Evolutionary conservation across 2,113 vertebrate species (phyloP), one percentile per base, ranked within the genome.

Genomic region (Protobothrops mucrosquamatus): DNA sequence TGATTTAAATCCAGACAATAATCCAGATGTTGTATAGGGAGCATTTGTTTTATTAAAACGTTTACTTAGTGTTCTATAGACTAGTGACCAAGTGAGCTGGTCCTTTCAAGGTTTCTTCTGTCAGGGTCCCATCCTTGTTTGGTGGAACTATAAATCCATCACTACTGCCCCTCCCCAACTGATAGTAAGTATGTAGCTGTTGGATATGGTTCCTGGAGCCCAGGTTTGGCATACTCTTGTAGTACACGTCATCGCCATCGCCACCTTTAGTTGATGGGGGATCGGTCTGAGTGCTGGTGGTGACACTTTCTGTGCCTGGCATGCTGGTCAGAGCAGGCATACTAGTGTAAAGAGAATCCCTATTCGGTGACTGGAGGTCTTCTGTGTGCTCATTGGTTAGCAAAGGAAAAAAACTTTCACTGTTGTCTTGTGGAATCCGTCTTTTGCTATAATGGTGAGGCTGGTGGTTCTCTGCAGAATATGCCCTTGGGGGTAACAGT

Each of bases 171-270:
- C 99, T 98, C 1, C 99, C 99, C 69, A 99, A 98, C 95, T 99
- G 99, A 98, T 99, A 99, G 97, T 99, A 99, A 93, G 98, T 98
- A 96, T 99, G 98, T 96, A 99, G 98, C 97, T 99, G 99, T 94
- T 99, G 99, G 90, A 99, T 97, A 94, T 99, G 99, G 96, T 98
- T 99, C 34, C 98, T 98, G 85, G 99, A 98, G 97, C 99, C 99
- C 61, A 99, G 96, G 97, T 99, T 99, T 95, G 99, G 99, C 99
- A 99, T 99, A 97, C 99, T 99, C 97, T 99, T 99, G 98, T 99
- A 99, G 98, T 99, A 99, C 95, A 99, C 98, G 51, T 99, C 99
- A 0, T 99, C 99, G 3, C 98, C 95, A 34, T 99, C 98, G 23
- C 97, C 96, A 20, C 98, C 98, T 97, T 98, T 99, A 95, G 98